Conservation (phyloP, 1,140 invertebrate genomes). For the Apis dorsata region DNA sequence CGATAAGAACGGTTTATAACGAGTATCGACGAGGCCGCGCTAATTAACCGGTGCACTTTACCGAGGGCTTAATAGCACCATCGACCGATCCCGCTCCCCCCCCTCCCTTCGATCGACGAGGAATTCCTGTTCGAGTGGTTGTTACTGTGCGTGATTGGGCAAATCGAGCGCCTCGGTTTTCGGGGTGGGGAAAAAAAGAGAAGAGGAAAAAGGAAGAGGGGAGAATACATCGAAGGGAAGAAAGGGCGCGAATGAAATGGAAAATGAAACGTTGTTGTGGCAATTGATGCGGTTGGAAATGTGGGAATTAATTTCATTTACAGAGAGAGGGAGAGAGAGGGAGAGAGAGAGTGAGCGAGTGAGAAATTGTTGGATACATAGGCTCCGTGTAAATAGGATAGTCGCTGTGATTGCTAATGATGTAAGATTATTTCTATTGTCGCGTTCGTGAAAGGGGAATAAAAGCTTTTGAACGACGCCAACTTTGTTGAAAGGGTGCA, state of each 20-base stretch:
- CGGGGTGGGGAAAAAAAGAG: background rate
- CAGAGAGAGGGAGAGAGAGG: no score
- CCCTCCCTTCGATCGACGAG: background rate
- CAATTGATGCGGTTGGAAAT: background rate
- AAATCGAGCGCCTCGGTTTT: background rate
- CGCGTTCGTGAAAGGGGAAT: background rate
- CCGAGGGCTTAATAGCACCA: slow-evolving; percentile 21
- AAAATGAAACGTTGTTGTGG: background rate
- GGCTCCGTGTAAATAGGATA: background rate
- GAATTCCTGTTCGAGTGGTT: background rate
- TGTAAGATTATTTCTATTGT: background rate
- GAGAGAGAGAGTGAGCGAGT: accelerated
- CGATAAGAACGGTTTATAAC: slow-evolving; percentile 53
- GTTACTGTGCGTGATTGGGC: background rate
- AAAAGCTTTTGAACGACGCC: background rate
- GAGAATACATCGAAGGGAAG: background rate
- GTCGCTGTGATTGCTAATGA: background rate
- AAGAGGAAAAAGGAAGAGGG: background rate
- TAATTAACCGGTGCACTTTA: slow-evolving; percentile 53
- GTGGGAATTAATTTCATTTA: background rate
- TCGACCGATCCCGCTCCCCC: no score
- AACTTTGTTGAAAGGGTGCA: background rate
- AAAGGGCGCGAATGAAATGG: background rate
- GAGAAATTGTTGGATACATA: background rate
- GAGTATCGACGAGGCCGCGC: slow-evolving; percentile 52